These are phyloP conservation scores for Coelopa pilipes DNA, from an alignment of 2,888 invertebrate genomes.

Conservation along the genomic window DNA sequence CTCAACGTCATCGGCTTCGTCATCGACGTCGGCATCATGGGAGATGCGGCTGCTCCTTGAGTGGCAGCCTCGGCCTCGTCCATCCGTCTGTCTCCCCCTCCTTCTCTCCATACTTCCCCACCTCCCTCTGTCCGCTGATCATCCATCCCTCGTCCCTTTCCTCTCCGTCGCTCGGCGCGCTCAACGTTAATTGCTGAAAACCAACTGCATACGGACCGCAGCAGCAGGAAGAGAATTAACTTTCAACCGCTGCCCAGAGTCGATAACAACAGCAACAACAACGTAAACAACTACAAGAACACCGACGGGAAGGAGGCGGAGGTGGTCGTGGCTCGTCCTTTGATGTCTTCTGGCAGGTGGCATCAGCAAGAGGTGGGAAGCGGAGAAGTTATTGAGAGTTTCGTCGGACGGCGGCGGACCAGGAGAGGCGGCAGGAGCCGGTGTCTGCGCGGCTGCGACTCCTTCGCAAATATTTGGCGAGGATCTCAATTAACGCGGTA, in stretches of 20 bases:
- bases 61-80: neutral
- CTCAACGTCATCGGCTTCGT: neutral
- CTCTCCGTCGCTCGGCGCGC: neutral
- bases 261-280: neutral
- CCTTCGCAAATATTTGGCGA: too few relatives aligned
- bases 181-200: conserved; percentile 21
- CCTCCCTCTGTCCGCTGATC: neutral
- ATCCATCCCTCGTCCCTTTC: neutral
- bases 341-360: conserved; percentile 21
- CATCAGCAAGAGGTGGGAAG: neutral
- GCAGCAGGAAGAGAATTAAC: neutral
- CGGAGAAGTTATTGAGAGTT: neutral
- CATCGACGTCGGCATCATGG: neutral
- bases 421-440: neutral
- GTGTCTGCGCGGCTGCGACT: neutral
- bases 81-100: neutral
- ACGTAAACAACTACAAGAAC: neutral
- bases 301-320: neutral
- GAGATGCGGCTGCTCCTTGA: neutral
- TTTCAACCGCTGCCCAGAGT: neutral
- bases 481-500: too few relatives aligned
- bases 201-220: conserved; percentile 5
- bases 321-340: neutral
- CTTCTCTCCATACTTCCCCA: neutral
- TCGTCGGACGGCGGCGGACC: neutral